Base-by-base conservation (phyloP, 2,113 vertebrate species). In the Scytalopus superciliaris region DNA sequence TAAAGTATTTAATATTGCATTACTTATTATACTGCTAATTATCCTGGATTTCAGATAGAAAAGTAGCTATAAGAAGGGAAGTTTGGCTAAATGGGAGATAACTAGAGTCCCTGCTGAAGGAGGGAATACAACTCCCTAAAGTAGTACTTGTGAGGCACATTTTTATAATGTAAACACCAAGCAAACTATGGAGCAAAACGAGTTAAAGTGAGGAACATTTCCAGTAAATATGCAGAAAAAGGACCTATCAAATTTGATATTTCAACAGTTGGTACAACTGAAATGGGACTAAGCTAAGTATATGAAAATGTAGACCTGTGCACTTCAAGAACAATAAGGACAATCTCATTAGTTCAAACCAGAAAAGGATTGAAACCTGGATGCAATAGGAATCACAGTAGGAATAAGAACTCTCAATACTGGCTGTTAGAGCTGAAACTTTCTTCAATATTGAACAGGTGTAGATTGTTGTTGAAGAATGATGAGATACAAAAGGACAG, bases 101-200 rank as follows among this genome's bases (percentile, higher is more conserved):
- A 35, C 22, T 22, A 16, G 9, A 6, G 1, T 8, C 47, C 30
- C 25, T 55, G 15, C 11, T 53, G 16, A 28, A 74, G 28, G 31
- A 63, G 42, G 47, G 84, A 80, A 35, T 1, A 17, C 14, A 28
- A 50, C 16, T 53, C 19, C 24, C 5, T 57, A 47, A 62, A 37
- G 18, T 3, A 6, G 74, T 62, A 52, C 6, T 60, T 45, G 37
- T 7, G 13, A 66, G 19, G 15, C 19, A 68, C 9, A 30, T 49
- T 66, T 86, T 67, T 59, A 30, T 13, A 15, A n/a, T 9, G 4
- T 28, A 66, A 83, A 24, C 19, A 44, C 31, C 52, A 68, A 87
- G 13, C 2, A n/a, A 70, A 47, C 13, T 3, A 14, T 7, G 18
- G 19, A 85, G 23, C 7, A 60, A 1, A 1, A 3, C 0, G 10